Conservation (phyloP, 2,797 vertebrate species). For the Balearica regulorum region DNA sequence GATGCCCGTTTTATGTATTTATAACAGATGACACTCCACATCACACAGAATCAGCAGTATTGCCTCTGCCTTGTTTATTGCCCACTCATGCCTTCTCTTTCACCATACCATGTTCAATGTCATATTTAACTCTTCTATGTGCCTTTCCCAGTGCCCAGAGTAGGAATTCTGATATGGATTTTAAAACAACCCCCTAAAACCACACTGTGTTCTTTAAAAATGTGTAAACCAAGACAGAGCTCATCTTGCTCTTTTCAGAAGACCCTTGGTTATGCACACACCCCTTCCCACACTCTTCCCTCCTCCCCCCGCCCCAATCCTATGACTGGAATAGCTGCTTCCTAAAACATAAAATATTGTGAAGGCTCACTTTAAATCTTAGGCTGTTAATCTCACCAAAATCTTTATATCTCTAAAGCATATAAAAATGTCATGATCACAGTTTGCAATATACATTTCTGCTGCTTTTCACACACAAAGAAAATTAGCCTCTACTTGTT, state of each 20-base stretch:
- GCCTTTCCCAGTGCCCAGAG: background rate
- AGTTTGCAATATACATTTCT: background rate
- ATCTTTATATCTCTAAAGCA: background rate
- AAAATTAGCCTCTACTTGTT: background rate
- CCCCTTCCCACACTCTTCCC: slow-evolving; percentile 2
- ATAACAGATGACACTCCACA: background rate
- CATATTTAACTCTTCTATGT: background rate
- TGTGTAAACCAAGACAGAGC: background rate
- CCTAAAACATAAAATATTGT: slow-evolving; percentile 6
- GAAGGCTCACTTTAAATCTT: slow-evolving; percentile 12
- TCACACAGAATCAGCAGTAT: background rate
- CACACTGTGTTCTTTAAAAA: background rate
- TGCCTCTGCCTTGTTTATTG: background rate
- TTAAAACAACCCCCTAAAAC: background rate
- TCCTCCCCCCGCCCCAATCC: too few relatives aligned
- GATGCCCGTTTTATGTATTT: background rate
- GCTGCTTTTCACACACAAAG: background rate
- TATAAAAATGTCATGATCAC: background rate
- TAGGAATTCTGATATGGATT: background rate
- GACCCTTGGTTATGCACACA: background rate
- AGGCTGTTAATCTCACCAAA: background rate
- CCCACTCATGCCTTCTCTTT: background rate
- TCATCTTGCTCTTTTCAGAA: slow-evolving; percentile 6
- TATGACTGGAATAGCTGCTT: slow-evolving; percentile 24
- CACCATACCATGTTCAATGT: background rate